Evolutionary conservation across 2,797 vertebrate species (phyloP), one percentile per base, ranked within the genome.

Genomic region (Australoheros facetus): DNA sequence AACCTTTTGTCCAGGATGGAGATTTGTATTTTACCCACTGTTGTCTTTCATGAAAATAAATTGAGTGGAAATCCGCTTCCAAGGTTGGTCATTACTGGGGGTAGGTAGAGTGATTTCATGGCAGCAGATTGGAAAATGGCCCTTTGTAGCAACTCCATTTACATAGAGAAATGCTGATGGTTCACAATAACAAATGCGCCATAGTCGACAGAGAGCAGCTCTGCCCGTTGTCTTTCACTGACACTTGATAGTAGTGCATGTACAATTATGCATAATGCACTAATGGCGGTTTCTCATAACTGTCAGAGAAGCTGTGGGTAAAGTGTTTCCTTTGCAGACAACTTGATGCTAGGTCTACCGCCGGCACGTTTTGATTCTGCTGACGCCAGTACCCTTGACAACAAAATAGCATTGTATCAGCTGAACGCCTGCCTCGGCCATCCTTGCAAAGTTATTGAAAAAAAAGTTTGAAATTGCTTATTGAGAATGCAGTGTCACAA

Each of bases 131-230:
- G 96, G 96, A 96, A 98, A 98, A 98, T 97, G 96, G 97, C 96
- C 96, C 93, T 96, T 97, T 97, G 96, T 97, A 96, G 96, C 85
- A 88, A 96, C 94, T 93, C 90, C 93, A 98, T 99, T 98, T 98
- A 96, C 97, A 99, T 99, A 97, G 96, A 97, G 97, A 98, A 98
- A 95, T 97, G 98, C 97, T 98, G 98, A 99, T 98, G 89, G 94
- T 95, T 97, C 95, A 96, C 96, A 97, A 96, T 89, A 89, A 95
- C 94, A 96, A 97, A 97, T 95, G 96, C 94, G 94, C 93, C 94
- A 91, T 90, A 94, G 95, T 95, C 93, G 96, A 97, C 97, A 97
- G 92, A 92, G 96, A 96, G 95, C 95, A 94, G 92, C 96, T 89
- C 87, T 85, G 81, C 86, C 95, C 95, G 96, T 97, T 97, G 96